phyloP scores from a whole-genome alignment of 2,113 vertebrate species.

The Phrynosoma platyrhinos region DNA sequence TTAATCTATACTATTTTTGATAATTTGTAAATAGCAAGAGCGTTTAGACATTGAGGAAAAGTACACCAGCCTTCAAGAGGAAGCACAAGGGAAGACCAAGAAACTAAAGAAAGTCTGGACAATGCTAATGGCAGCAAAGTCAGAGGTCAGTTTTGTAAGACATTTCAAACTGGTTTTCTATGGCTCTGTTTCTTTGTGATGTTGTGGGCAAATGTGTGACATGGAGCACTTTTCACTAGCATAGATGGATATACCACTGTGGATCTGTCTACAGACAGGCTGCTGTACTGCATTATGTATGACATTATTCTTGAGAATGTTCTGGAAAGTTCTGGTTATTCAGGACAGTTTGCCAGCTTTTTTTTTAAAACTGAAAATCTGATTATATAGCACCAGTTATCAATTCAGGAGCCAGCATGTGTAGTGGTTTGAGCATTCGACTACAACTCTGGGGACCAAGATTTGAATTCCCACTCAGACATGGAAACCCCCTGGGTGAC shows the following conservation, averaged over 20 bases:
- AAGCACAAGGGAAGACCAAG: constrained; percentile 98
- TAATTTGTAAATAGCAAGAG: constrained; percentile 87
- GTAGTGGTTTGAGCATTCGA: too few relatives aligned
- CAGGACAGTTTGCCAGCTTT: neutral
- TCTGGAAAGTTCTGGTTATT: neutral
- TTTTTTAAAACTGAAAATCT: neutral
- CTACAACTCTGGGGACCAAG: too few relatives aligned
- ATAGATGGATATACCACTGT: neutral
- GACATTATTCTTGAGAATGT: neutral
- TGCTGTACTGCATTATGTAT: neutral
- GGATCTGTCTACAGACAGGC: neutral
- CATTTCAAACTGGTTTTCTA: neutral
- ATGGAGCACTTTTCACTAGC: neutral
- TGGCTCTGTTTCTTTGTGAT: neutral
- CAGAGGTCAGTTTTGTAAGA: constrained; percentile 83
- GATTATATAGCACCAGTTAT: neutral
- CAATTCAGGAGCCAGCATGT: neutral
- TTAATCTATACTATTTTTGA: constrained; percentile 45
- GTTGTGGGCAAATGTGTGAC: neutral
- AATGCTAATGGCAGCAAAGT: constrained; percentile 99
- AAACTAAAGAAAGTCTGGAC: constrained; percentile 99
- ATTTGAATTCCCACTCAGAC: too few relatives aligned
- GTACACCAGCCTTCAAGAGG: constrained; percentile 97
- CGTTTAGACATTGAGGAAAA: constrained; percentile 98
- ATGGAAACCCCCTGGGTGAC: too few relatives aligned